Evolutionary conservation across 1,140 invertebrate genomes (phyloP).

Genomic region (Panagrolaimus sp.): DNA sequence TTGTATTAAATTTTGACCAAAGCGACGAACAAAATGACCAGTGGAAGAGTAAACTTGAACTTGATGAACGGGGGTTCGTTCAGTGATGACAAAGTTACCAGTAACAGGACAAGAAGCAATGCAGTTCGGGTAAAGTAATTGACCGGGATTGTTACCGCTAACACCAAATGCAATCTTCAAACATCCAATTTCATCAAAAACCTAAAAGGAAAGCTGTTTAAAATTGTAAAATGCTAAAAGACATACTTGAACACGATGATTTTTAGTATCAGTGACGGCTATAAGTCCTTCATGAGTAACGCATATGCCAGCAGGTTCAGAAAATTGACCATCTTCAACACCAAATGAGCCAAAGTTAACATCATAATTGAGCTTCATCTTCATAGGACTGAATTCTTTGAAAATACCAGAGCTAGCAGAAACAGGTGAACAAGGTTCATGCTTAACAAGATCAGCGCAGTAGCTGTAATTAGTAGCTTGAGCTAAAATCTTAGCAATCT

Average conservation of each 20-base stretch:
- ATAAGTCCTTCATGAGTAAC: neutral
- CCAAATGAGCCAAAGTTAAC: neutral
- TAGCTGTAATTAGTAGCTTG: neutral
- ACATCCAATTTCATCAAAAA: neutral
- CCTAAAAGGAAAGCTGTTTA: neutral
- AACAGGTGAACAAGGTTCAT: too few relatives aligned
- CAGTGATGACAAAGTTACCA: conserved; percentile 13
- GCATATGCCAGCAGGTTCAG: neutral
- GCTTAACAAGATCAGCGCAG: neutral
- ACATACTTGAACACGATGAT: conserved; percentile 4
- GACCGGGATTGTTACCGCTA: neutral
- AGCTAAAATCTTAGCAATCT: neutral
- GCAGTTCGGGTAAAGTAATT: conserved; percentile 16
- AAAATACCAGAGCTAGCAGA: too few relatives aligned
- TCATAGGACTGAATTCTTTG: neutral
- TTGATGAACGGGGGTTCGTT: conserved; percentile 14
- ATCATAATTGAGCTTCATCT: conserved; percentile 1
- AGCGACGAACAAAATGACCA: conserved; percentile 17
- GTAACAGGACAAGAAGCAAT: neutral
- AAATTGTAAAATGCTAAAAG: too few relatives aligned
- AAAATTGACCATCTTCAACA: neutral
- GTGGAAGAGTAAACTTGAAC: conserved; percentile 4
- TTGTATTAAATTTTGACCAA: neutral
- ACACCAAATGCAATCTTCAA: neutral
- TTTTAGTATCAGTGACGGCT: conserved; percentile 14